A percentile compares a stretch with the other conserved stretches of the same genome.
Conservation (phyloP, 2,797 vertebrate genomes). For the Schizopygopsis pylzovi region DNA sequence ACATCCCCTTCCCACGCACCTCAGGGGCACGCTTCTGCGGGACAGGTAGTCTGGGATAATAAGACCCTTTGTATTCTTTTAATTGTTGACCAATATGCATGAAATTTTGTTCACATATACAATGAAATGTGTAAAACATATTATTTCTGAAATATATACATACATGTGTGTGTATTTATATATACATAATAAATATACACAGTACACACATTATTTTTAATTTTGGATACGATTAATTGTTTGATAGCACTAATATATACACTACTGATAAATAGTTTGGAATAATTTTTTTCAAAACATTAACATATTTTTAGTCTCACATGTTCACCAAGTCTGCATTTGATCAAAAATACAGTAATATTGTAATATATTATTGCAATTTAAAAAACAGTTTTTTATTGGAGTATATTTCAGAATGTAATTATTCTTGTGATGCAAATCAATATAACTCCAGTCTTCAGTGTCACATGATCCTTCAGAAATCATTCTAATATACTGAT, state of each 20-base stretch:
- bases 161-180: too few relatives aligned
- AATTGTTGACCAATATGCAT: neutral
- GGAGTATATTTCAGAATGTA: neutral
- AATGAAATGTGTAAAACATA: neutral
- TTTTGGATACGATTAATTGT: too few relatives aligned
- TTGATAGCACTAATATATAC: too few relatives aligned
- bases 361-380: too few relatives aligned
- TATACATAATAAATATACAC: too few relatives aligned
- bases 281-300: too few relatives aligned
- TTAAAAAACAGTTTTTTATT: too few relatives aligned
- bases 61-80: neutral
- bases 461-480: neutral
- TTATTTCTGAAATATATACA: too few relatives aligned
- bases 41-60: constrained; percentile 75
- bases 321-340: neutral
- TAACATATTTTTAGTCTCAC: neutral
- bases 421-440: neutral
- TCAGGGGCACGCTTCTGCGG: constrained; percentile 97
- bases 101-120: neutral
- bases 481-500: neutral
- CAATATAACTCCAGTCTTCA: neutral
- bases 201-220: too few relatives aligned
- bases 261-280: neutral
- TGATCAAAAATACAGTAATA: neutral
- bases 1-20: constrained; percentile 96